These are phyloP conservation scores for Salvelinus fontinalis DNA, from an alignment of 2,113 vertebrate genomes.

Conservation along the genomic window DNA sequence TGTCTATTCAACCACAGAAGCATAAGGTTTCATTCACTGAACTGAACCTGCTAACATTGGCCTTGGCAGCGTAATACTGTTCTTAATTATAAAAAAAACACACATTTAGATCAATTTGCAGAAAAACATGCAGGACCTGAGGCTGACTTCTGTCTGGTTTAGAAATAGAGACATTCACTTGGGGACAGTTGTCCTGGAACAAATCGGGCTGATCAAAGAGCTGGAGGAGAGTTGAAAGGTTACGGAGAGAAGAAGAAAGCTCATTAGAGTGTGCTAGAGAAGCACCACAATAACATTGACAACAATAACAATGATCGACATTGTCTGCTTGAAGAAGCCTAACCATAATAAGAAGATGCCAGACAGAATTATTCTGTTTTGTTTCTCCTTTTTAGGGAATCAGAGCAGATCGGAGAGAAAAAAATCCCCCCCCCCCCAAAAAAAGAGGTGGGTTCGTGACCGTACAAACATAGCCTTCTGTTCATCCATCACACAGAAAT, in stretches of 20 bases:
- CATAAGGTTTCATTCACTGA: slow-evolving; percentile 17
- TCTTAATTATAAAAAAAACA: slow-evolving; percentile 12
- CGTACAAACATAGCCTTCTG: too few relatives aligned
- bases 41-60: slow-evolving; percentile 14
- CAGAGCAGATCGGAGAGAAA: too few relatives aligned
- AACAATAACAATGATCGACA: slow-evolving; percentile 22
- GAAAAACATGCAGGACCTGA: slow-evolving; percentile 19
- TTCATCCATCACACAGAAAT: too few relatives aligned
- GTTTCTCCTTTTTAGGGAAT: too few relatives aligned
- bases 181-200: slow-evolving; percentile 19
- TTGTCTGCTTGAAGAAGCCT: background rate
- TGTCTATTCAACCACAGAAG: slow-evolving; percentile 25
- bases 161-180: slow-evolving; percentile 38
- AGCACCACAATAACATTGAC: slow-evolving; percentile 31
- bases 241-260: slow-evolving; percentile 31
- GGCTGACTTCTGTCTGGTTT: slow-evolving; percentile 39
- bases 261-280: slow-evolving; percentile 25
- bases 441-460: too few relatives aligned
- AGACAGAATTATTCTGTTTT: too few relatives aligned
- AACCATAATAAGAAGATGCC: too few relatives aligned
- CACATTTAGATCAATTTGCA: slow-evolving; percentile 22
- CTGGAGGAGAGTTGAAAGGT: slow-evolving; percentile 32
- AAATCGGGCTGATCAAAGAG: slow-evolving; percentile 37
- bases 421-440: too few relatives aligned
- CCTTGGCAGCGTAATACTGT: slow-evolving; percentile 5